Evolutionary conservation across 2,797 vertebrate genomes (phyloP).

Genomic region (Podarcis lilfordi): DNA sequence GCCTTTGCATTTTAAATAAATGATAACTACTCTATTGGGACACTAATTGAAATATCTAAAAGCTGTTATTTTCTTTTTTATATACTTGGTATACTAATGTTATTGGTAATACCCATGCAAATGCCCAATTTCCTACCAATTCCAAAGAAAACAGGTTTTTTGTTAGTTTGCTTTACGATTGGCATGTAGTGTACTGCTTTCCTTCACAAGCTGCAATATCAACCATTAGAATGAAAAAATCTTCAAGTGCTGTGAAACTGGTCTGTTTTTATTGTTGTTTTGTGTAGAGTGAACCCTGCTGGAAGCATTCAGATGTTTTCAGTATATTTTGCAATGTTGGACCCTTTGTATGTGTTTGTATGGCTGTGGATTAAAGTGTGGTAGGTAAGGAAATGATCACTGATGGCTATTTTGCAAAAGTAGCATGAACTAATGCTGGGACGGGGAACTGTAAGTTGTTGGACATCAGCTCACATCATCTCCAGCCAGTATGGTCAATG

Average conservation of each 20-base stretch:
- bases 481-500: too few species aligned
- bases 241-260: constrained; percentile 18
- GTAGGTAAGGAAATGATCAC: too few species aligned
- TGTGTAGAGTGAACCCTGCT: constrained; percentile 11
- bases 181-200: constrained; percentile 21
- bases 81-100: neutral
- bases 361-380: neutral
- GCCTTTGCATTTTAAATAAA: neutral
- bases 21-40: neutral
- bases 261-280: constrained; percentile 21
- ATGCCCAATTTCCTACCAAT: constrained; percentile 4
- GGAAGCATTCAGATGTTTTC: constrained; percentile 5
- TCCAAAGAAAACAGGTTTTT: constrained; percentile 38
- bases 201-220: constrained; percentile 35
- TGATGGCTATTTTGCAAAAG: neutral
- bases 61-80: neutral
- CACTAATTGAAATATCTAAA: neutral
- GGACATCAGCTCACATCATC: too few species aligned
- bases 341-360: constrained; percentile 17
- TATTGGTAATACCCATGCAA: constrained; percentile 24
- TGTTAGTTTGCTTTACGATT: constrained; percentile 23
- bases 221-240: constrained; percentile 41
- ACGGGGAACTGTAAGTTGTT: too few species aligned
- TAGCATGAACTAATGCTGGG: too few species aligned
- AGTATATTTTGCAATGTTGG: neutral